Percentiles rank a stretch among this genome's conserved stretches.
These are phyloP conservation scores for Masnerella sp. DNA, from an alignment of 2,888 invertebrate species.

Conservation along the genomic window DNA sequence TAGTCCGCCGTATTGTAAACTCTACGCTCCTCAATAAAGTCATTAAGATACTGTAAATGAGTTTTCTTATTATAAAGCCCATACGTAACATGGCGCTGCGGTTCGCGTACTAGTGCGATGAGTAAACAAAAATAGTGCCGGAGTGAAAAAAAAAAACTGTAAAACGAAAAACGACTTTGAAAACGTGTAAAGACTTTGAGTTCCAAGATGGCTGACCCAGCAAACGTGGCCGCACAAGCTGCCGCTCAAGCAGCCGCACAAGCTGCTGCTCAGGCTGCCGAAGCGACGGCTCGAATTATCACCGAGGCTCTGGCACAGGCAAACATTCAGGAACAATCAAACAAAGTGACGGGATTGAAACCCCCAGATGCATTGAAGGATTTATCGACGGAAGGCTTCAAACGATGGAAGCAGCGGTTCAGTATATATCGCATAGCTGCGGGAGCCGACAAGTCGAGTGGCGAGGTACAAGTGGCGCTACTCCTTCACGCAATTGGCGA, in stretches of 20 bases:
- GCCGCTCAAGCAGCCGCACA: background rate
- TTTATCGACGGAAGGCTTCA: constrained; percentile 27
- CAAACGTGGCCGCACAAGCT: background rate
- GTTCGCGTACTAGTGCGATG: too few relatives aligned
- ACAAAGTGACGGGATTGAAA: constrained; percentile 14
- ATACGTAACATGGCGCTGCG: too few relatives aligned
- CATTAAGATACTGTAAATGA: too few relatives aligned
- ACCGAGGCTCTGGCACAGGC: background rate
- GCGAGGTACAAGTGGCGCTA: constrained; percentile 60
- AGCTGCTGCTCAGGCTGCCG: background rate
- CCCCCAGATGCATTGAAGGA: constrained; percentile 16
- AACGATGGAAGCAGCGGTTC: constrained; percentile 32
- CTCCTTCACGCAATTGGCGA: constrained; percentile 63
- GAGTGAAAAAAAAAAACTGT: too few relatives aligned
- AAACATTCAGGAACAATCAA: background rate
- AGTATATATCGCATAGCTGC: constrained; percentile 48
- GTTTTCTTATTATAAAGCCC: too few relatives aligned
- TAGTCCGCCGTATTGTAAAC: too few relatives aligned
- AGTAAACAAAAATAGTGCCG: too few relatives aligned
- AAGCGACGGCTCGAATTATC: background rate
- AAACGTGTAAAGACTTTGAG: too few relatives aligned
- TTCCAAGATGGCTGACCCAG: too few relatives aligned
- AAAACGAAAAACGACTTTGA: too few relatives aligned
- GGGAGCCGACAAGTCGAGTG: constrained; percentile 49
- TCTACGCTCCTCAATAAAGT: too few relatives aligned